These are phyloP conservation scores for Zenarchopterus dispar DNA, from an alignment of 2,797 vertebrate genomes.

Conservation along the genomic window DNA sequence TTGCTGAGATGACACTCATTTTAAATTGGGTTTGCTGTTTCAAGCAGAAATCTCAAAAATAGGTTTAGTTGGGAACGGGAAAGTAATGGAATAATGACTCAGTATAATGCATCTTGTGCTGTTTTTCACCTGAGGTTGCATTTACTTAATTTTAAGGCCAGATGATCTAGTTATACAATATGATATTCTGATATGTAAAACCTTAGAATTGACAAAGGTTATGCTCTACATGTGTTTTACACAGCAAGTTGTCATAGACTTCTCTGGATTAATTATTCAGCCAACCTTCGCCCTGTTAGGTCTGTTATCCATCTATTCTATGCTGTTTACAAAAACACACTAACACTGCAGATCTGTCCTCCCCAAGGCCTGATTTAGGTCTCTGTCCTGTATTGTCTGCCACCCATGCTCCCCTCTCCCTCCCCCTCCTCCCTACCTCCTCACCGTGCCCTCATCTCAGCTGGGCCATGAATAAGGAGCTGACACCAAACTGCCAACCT, in stretches of 20 bases:
- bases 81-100: too few relatives aligned
- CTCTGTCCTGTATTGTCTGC: conserved; percentile 42
- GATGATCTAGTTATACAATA: too few relatives aligned
- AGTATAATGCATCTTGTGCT: too few relatives aligned
- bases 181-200: too few relatives aligned
- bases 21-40: too few relatives aligned
- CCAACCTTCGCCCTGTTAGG: conserved; percentile 2
- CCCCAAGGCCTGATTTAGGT: conserved; percentile 43
- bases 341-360: conserved; percentile 26
- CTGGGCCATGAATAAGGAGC: conserved; percentile 76
- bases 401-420: conserved; percentile 26
- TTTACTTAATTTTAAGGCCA: too few relatives aligned
- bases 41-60: too few relatives aligned
- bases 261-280: conserved; percentile 11
- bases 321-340: conserved; percentile 24
- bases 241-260: background rate
- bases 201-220: too few relatives aligned
- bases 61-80: too few relatives aligned
- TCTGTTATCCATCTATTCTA: conserved; percentile 14
- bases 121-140: too few relatives aligned
- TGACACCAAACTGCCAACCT: conserved; percentile 86
- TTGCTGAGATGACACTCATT: too few relatives aligned
- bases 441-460: conserved; percentile 55
- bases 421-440: conserved; percentile 15
- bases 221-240: background rate